Percentiles rank a stretch among this genome's conserved stretches.
Conservation (phyloP, 37 sponge, comb jelly and placozoan genomes). For the Bolinopsis microptera region DNA sequence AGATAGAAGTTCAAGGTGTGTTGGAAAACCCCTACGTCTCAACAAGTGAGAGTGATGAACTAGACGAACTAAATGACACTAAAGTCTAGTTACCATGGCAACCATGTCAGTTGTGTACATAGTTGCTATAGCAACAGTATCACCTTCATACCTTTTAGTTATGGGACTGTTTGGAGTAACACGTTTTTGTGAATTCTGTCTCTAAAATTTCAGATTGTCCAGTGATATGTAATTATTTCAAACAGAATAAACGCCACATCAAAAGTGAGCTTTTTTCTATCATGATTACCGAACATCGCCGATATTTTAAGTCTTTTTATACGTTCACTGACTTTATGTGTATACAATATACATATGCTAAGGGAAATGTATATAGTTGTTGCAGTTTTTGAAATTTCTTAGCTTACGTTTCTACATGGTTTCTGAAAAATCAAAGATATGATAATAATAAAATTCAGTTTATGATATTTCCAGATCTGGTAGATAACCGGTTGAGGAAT, state of each 20-base stretch:
- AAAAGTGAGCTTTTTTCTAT: no score
- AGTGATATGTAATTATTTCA: no score
- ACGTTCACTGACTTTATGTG: neutral
- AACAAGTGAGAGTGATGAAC: slow-evolving; percentile 39
- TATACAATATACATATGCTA: neutral
- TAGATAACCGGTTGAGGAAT: no score
- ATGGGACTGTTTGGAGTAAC: no score
- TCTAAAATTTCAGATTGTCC: no score
- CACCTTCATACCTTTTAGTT: no score
- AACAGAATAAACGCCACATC: no score
- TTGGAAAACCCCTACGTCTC: slow-evolving; percentile 28
- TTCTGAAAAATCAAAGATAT: neutral
- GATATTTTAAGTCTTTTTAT: neutral
- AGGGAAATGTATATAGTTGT: neutral
- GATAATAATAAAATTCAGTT: neutral
- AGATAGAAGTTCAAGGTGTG: slow-evolving; percentile 15
- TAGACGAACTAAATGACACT: slow-evolving; percentile 38
- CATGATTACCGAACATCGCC: no score
- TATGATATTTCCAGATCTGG: neutral
- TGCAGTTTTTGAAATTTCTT: neutral
- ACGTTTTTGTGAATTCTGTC: no score
- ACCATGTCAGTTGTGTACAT: no score
- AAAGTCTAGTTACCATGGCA: slow-evolving; percentile 58
- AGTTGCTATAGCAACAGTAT: no score
- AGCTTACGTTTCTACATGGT: neutral